Base-by-base conservation (phyloP, 2,888 invertebrate genomes). In the Urechis unicinctus region DNA sequence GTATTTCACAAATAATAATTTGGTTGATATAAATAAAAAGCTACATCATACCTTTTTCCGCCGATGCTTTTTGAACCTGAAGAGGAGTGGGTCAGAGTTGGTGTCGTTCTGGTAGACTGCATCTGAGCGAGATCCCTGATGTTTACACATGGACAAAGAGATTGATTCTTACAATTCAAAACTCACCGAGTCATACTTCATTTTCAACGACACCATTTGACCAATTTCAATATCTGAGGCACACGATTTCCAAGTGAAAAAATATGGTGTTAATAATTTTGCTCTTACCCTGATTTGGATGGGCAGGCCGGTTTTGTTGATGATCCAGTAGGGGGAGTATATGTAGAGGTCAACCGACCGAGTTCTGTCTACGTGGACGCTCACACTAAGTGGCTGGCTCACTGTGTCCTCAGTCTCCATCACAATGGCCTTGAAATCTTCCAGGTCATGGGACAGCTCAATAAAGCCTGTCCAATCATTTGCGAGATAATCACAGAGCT, bases 381-480 rank as follows among this genome's bases (percentile, higher is more conserved):
- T 85, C 49, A 89, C 80, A 25, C 84, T 82, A 63, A 88, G 80
- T 65, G 86, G 84, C 64, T 85, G 85, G 67, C 82, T 83, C 1
- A 84, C 82, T 57, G 86, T 86, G 61, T 82, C 82, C 44, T 88
- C 88, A 1, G 86, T 82, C 30, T 82, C 81, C 83, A 87, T 84
- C 59, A 81, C 80, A 17, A 87, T 80, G 24, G 82, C 83, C 61
- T 73, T 74, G 72, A 85, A 85, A 62, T 79, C 80, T 41, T 85
- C 85, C 58, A 86, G 78, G 61, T 77, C 86, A 67, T 81, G 82
- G 0, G 85, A 84, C 52, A 89, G 71, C 45, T 85, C 86, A 53
- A 88, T 83, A 49, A 80, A 81, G 0, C 89, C 89, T 2, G 80
- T 81, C 89, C 89, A 90, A 21, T 84, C 83, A 50, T 83, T 75